These are phyloP conservation scores for Anabas testudineus DNA, from an alignment of 2,797 vertebrate species.

Conservation along the genomic window DNA sequence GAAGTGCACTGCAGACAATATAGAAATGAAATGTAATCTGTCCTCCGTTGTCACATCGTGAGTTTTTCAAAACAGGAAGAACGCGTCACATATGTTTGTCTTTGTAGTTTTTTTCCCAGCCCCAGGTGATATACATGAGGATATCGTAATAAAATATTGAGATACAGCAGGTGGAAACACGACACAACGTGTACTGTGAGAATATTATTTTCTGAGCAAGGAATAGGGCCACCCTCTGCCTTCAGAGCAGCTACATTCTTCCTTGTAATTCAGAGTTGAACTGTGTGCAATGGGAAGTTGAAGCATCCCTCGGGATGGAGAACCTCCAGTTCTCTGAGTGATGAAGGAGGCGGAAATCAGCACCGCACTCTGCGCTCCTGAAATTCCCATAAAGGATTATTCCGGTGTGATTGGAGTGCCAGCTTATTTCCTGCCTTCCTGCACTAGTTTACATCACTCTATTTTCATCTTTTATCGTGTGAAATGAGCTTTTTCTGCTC, in stretches of 20 bases:
- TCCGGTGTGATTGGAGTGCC: constrained; percentile 48
- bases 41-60: constrained; percentile 9
- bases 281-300: constrained; percentile 41
- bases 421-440: constrained; percentile 52
- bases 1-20: not conserved
- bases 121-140: constrained; percentile 26
- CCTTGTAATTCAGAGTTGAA: constrained; percentile 55
- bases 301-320: constrained; percentile 57
- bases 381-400: constrained; percentile 65
- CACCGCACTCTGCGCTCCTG: constrained; percentile 39
- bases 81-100: constrained; percentile 33
- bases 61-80: constrained; percentile 29
- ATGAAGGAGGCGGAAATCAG: constrained; percentile 64
- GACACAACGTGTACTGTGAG: constrained; percentile 27
- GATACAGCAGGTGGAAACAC: constrained; percentile 38
- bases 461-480: constrained; percentile 11
- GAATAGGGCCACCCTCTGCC: constrained; percentile 27
- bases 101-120: constrained; percentile 25
- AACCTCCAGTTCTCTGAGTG: constrained; percentile 54
- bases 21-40: constrained; percentile 43
- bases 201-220: constrained; percentile 44
- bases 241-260: constrained; percentile 40
- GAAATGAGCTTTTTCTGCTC: constrained; percentile 15
- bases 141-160: constrained; percentile 39
- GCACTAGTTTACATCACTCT: constrained; percentile 44